phyloP scores from a whole-genome alignment of 1,140 invertebrate genomes.

The Aradophagus sp. region DNA sequence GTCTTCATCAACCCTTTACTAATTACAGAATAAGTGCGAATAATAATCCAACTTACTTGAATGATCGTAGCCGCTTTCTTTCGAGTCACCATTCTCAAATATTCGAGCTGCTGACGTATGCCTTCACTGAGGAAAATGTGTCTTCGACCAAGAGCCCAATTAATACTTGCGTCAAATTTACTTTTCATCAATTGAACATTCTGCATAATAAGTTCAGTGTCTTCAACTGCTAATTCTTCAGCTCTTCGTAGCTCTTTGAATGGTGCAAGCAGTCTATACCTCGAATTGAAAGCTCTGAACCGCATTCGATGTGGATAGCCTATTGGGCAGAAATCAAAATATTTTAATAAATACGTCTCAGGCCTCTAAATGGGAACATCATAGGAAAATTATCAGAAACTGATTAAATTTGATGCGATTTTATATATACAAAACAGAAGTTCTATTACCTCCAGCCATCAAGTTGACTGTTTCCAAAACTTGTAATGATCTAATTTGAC shows the following conservation, averaged over 20 bases:
- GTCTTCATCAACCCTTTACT: too few relatives aligned
- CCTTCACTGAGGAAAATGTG: conserved; percentile 96
- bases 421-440: too few relatives aligned
- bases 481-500: conserved; percentile 91
- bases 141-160: conserved; percentile 93
- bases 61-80: conserved; percentile 82
- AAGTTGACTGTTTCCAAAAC: conserved; percentile 95
- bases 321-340: too few relatives aligned
- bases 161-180: conserved; percentile 79
- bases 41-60: conserved; percentile 63
- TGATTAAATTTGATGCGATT: too few relatives aligned
- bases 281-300: conserved; percentile 92
- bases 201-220: conserved; percentile 86
- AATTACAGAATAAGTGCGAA: too few relatives aligned
- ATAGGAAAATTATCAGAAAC: too few relatives aligned
- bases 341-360: too few relatives aligned
- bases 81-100: conserved; percentile 83
- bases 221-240: conserved; percentile 88
- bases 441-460: conserved; percentile 87
- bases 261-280: conserved; percentile 88
- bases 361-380: too few relatives aligned
- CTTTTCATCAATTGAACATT: conserved; percentile 77
- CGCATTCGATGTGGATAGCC: conserved; percentile 95
- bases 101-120: conserved; percentile 91
- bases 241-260: conserved; percentile 82